These are phyloP conservation scores for Tipula confusa DNA, from an alignment of 2,888 invertebrate species.

Conservation along the genomic window DNA sequence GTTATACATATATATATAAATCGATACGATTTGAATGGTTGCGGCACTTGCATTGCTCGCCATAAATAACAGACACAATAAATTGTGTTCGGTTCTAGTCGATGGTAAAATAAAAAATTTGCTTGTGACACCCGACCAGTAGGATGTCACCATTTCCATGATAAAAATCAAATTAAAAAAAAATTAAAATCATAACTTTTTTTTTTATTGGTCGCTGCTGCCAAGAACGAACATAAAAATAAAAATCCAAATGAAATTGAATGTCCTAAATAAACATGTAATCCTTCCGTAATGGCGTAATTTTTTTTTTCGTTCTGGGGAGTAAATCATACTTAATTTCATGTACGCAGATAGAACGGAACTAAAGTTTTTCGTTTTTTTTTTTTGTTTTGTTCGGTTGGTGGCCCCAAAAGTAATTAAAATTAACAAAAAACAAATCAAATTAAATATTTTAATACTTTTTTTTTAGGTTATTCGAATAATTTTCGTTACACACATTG, in stretches of 20 bases:
- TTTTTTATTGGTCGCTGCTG: background rate
- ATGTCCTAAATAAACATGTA: slow-evolving; percentile 12
- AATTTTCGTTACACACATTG: background rate
- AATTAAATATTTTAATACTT: slow-evolving; percentile 8
- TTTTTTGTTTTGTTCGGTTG: background rate
- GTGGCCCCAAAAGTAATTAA: background rate
- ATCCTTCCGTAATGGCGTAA: background rate
- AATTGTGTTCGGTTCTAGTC: background rate
- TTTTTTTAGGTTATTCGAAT: background rate
- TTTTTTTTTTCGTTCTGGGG: background rate
- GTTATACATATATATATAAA: background rate
- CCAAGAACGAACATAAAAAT: background rate
- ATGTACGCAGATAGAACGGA: background rate
- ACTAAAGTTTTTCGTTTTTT: too few relatives aligned
- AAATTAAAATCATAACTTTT: background rate
- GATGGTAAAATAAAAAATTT: background rate
- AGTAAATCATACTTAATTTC: background rate
- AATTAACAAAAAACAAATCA: background rate
- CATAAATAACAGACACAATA: background rate
- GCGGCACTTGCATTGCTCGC: background rate
- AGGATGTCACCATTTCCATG: background rate
- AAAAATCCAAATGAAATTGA: background rate
- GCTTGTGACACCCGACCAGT: too few relatives aligned
- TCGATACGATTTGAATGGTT: background rate
- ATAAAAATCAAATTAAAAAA: background rate